A percentile compares a stretch with the other conserved stretches of the same genome.
phyloP scores from a whole-genome alignment of 2,888 invertebrate species.

The Mesodorylaimus sp. region DNA sequence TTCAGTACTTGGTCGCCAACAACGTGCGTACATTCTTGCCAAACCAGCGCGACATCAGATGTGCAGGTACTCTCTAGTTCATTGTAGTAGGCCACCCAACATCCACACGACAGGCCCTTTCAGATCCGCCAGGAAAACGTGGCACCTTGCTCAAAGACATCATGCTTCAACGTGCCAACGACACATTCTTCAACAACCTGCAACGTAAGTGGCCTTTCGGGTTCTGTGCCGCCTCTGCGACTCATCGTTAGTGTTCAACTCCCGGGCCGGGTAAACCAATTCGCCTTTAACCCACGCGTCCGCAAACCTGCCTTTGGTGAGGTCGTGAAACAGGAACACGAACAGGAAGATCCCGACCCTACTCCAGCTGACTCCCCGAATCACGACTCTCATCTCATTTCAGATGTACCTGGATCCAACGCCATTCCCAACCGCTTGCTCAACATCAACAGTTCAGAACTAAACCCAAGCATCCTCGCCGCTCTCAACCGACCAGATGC shows the following conservation, averaged over 20 bases:
- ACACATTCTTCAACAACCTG: slow-evolving; percentile 14
- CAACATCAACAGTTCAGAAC: background rate
- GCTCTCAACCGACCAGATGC: background rate
- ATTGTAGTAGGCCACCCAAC: background rate
- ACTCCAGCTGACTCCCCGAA: background rate
- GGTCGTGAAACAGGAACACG: too few relatives aligned
- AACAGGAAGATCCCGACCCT: background rate
- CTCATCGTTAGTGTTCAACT: too few relatives aligned
- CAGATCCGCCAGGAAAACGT: slow-evolving; percentile 17
- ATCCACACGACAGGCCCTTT: background rate
- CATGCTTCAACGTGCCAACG: slow-evolving; percentile 26
- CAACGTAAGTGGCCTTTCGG: slow-evolving; percentile 10
- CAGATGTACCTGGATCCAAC: background rate
- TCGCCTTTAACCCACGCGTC: too few relatives aligned
- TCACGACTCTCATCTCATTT: background rate
- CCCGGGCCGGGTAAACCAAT: too few relatives aligned
- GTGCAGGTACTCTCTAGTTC: slow-evolving; percentile 10
- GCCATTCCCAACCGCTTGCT: background rate
- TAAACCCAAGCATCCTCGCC: background rate
- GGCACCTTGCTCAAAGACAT: slow-evolving; percentile 23
- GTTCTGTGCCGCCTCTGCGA: slow-evolving; percentile 17
- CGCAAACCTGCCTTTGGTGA: too few relatives aligned
- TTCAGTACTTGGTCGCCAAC: slow-evolving; percentile 18
- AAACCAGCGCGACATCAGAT: slow-evolving; percentile 22
- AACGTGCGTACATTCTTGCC: slow-evolving; percentile 25